Evolutionary conservation across 2,113 vertebrate species (phyloP).

Genomic region (Ellobius talpinus): DNA sequence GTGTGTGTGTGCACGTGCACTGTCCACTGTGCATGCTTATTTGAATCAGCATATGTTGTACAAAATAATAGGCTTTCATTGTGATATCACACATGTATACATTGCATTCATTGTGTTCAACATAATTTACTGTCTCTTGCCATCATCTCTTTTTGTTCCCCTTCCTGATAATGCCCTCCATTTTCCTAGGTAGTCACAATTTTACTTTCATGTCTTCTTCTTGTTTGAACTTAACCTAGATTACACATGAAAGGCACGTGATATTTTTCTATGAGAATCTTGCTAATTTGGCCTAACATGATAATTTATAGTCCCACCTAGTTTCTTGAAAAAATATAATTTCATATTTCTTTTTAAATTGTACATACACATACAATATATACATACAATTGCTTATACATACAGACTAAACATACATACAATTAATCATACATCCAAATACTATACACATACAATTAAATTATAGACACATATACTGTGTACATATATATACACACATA

Average conservation of each 20-base stretch:
- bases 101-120: too few relatives aligned
- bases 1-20: accelerated
- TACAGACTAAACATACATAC: background rate
- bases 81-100: background rate
- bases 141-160: background rate
- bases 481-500: background rate
- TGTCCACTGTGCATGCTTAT: background rate
- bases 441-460: too few relatives aligned
- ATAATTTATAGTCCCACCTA: background rate
- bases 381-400: background rate
- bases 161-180: background rate
- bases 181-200: background rate
- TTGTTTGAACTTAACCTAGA: background rate
- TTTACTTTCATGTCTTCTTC: background rate
- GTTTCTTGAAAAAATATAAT: background rate
- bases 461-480: background rate
- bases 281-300: background rate
- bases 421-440: background rate
- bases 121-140: background rate
- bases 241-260: background rate
- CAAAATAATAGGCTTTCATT: background rate
- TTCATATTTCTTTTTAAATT: background rate
- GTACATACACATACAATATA: background rate
- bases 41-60: background rate
- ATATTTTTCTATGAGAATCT: background rate